These are phyloP conservation scores for Drosophila malerkotliana DNA, from an alignment of 1,140 invertebrate species.

Conservation along the genomic window DNA sequence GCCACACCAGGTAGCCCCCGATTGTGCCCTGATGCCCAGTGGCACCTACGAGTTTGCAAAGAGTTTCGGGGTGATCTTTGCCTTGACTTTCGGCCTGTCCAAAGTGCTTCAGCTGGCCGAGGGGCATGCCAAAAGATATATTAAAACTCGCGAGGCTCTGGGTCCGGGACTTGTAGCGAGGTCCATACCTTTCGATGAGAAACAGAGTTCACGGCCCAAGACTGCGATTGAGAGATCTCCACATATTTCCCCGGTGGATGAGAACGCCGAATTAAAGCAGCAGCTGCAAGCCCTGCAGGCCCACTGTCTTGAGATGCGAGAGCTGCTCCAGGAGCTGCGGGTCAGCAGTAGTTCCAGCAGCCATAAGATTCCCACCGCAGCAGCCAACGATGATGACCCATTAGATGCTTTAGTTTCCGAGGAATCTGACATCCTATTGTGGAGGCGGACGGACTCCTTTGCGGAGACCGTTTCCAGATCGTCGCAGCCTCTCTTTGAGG, in stretches of 20 bases:
- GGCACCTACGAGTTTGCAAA: conserved; percentile 22
- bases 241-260: not conserved
- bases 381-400: not conserved
- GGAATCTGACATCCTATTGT: conserved; percentile 2
- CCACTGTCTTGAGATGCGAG: conserved; percentile 44
- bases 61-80: conserved; percentile 44
- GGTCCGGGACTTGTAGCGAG: not conserved
- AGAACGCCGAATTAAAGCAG: conserved; percentile 29
- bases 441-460: not conserved
- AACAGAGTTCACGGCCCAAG: not conserved
- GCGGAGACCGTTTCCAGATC: not conserved
- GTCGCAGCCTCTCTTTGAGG: not conserved
- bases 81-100: conserved; percentile 21
- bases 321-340: conserved; percentile 46
- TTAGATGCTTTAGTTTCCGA: not conserved
- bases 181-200: not conserved
- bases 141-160: conserved; percentile 2
- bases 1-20: conserved; percentile 3
- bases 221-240: not conserved
- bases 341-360: conserved; percentile 16
- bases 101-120: conserved; percentile 38
- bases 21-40: not conserved
- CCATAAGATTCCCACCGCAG: not conserved
- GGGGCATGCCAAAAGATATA: conserved; percentile 2
- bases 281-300: conserved; percentile 44